These are phyloP conservation scores for Sapajus apella DNA, from an alignment of 2,113 vertebrate species.

Conservation along the genomic window DNA sequence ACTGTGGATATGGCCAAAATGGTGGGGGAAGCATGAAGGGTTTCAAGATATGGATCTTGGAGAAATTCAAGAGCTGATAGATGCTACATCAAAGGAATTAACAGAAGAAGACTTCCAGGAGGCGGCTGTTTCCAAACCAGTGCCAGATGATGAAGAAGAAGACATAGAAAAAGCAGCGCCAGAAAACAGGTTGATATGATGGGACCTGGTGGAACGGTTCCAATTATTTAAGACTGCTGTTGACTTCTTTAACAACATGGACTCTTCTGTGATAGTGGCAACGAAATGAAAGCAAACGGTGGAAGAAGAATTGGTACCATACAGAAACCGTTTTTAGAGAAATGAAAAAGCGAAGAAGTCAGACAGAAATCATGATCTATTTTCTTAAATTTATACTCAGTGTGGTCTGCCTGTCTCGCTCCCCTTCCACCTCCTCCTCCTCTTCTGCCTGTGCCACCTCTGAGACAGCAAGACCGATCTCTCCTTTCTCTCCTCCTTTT, in stretches of 20 bases:
- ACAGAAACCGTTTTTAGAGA: neutral
- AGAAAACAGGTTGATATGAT: neutral
- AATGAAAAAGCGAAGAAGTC: neutral
- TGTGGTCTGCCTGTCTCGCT: neutral
- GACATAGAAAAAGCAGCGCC: neutral
- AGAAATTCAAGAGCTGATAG: neutral
- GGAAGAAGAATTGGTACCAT: neutral
- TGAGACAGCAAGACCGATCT: neutral
- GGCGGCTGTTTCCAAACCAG: neutral
- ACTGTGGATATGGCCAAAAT: neutral
- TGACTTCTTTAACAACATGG: neutral
- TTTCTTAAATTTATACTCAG: neutral
- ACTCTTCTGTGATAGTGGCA: neutral
- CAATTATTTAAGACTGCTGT: neutral
- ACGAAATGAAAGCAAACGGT: neutral
- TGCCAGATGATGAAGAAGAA: neutral
- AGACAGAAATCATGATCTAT: neutral
- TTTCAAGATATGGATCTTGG: neutral
- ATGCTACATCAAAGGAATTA: neutral
- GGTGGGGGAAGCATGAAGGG: neutral
- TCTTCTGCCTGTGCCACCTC: neutral
- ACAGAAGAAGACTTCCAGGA: neutral
- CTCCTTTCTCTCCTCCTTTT: neutral
- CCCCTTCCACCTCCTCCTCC: neutral
- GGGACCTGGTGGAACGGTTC: too few species aligned